Conservation (phyloP, 2,113 vertebrate species). For the Gymnorhina tibicen region DNA sequence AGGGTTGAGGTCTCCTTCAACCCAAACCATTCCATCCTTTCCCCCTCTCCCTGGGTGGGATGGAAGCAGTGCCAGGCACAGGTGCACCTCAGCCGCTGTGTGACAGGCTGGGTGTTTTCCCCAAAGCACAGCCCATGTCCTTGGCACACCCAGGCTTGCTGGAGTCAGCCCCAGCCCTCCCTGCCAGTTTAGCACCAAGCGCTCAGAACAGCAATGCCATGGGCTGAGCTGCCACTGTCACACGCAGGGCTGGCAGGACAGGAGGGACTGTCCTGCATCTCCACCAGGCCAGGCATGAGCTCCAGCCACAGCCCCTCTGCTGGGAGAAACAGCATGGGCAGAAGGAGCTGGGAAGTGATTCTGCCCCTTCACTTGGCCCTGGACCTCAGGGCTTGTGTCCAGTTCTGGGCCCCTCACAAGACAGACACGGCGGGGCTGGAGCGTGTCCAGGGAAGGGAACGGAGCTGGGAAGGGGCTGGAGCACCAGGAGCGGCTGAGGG, state of each 20-base stretch:
- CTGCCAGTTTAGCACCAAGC: background rate
- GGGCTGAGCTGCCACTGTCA: background rate
- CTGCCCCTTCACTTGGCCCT: background rate
- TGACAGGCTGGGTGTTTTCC: fast-evolving
- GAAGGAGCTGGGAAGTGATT: background rate
- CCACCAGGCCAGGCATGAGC: too few species aligned
- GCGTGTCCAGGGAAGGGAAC: fast-evolving
- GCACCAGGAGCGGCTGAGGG: background rate
- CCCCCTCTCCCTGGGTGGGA: background rate
- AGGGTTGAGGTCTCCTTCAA: background rate
- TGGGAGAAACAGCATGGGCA: background rate
- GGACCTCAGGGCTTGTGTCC: background rate
- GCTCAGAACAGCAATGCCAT: fast-evolving
- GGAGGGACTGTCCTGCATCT: background rate
- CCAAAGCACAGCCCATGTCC: background rate
- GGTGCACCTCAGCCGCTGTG: fast-evolving
- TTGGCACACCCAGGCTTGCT: background rate
- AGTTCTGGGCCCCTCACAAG: background rate
- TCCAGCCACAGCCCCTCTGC: background rate
- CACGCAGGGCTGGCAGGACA: background rate
- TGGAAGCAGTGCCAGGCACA: background rate
- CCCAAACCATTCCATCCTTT: background rate
- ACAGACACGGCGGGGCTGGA: fast-evolving
- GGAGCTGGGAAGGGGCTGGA: background rate
- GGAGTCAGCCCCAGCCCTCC: background rate